Percentiles rank a stretch among this genome's conserved stretches.
phyloP scores from a whole-genome alignment of 2,888 invertebrate species.

The Heliothis peltigera region DNA sequence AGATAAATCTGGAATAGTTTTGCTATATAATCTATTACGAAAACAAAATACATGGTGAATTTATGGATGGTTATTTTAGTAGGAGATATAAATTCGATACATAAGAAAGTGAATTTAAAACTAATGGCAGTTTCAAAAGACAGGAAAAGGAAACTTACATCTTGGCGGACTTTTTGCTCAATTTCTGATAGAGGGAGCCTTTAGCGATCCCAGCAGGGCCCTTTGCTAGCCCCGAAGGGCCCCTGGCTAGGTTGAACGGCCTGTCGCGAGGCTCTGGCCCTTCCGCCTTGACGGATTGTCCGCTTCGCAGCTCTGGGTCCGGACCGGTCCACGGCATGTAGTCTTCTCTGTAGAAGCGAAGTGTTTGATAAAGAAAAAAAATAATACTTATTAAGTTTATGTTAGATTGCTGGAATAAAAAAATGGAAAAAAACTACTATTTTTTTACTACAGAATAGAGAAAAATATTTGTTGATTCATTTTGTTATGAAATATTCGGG shows the following conservation, averaged over 20 bases:
- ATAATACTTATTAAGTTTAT: neutral
- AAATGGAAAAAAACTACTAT: no score
- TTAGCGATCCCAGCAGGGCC: slow-evolving; percentile 94
- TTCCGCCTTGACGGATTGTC: slow-evolving; percentile 90
- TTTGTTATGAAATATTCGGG: no score
- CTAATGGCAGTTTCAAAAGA: no score
- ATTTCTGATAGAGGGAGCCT: slow-evolving; percentile 94
- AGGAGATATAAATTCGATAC: no score
- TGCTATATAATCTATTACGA: neutral
- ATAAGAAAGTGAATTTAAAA: no score
- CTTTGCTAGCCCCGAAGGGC: slow-evolving; percentile 92
- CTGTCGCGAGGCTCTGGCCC: slow-evolving; percentile 82
- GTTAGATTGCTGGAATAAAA: neutral
- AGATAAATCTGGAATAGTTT: neutral
- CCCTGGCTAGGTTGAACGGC: slow-evolving; percentile 87
- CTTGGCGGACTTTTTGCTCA: slow-evolving; percentile 87
- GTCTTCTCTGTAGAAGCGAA: slow-evolving; percentile 90
- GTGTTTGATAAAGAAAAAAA: neutral
- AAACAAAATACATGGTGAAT: no score
- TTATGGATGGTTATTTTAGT: no score
- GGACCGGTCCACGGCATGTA: slow-evolving; percentile 96
- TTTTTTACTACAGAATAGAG: no score
- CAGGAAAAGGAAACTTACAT: slow-evolving; percentile 69
- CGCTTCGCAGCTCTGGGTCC: slow-evolving; percentile 91
- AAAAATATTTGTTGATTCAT: no score